Base-by-base conservation (phyloP, 2,888 invertebrate species). In the Acronicta leporina region DNA sequence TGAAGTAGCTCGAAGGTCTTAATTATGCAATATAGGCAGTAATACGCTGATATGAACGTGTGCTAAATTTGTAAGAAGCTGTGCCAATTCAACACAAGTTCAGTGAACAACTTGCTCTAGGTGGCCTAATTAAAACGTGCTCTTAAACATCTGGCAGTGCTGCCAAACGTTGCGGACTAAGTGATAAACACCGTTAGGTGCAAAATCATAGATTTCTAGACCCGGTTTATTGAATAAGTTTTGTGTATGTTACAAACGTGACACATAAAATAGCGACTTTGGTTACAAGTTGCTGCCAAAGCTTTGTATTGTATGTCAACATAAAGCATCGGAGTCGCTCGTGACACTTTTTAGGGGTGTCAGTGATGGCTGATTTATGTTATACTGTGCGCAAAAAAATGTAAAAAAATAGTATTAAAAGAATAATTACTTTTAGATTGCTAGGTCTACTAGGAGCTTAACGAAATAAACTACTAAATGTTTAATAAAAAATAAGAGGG, bases 101-200 rank as follows among this genome's bases (percentile, higher is more conserved):
- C 49, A 46, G 56, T 57, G 57, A 57, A 35, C 49, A 70, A 71
- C 55, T 77, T 51, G 47, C 25, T 68, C 35, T 73, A 53, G 56
- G 56, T 65, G 75, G 58, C 75, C 78, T 78, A 67, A 77, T 78
- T 75, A 63, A 71, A 66, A 75, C 54, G 58, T 61, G 78, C 60
- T 63, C 77, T 59, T 59, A 64, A 55, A 60, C 64, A 63, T 73
- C 70, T 74, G 63, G 60, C 62, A 61, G 44, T 49, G 44, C 58
- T 63, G 71, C 57, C 63, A 65, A 59, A 57, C 58, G 53, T 49
- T 57, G 55, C 54, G 57, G 50, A 62, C 62, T 75, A 62, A 58
- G 45, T 70, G 71, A 64, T 70, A 67, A 70, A 67, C 40, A 49
- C 44, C 64, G 42, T 43, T 63, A 42, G 8, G 43, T 27, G 62